Evolutionary conservation across 2,113 vertebrate genomes (phyloP), one percentile per base, ranked within the genome.

Genomic region (Melanerpes aurifrons): DNA sequence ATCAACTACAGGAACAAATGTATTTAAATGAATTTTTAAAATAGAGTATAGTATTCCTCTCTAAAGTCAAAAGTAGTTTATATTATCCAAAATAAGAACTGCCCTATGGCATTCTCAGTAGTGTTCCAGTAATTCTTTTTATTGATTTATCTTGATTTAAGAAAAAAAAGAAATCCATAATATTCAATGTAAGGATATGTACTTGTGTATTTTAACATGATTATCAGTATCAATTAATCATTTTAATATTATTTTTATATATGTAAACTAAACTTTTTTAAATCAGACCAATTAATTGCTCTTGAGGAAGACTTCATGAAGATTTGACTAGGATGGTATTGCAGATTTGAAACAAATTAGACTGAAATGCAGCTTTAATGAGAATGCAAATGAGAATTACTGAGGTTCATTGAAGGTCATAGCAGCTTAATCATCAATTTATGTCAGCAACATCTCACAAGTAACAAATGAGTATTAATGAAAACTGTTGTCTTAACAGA

Each of bases 401-500:
- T 89, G 40, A 90, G 95, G 96, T 93, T 96, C 96, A 64, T 18
- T 88, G 96, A 95, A 97, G 96, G 96, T 96, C 97, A 94, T 5
- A 69, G 94, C 26, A 63, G 87, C 86, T 97, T 96, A 92, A 95
- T 97, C 93, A 86, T 93, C 92, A 81, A 90, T 91, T 97, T 95
- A 93, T 96, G 94, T 89, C 31, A 94, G 95, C 95, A 95, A 81
- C 85, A 97, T 96, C 76, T 95, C 94, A 93, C 89, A 94, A 94
- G 93, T 91, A 93, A 89, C 93, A 97, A 96, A 94, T 93, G 96
- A 95, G 81, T 96, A 95, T 97, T 97, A 90, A 95, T 90, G 92
- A 95, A 96, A 96, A 94, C 80, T 96, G 91, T 97, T 97, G 94
- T 97, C 90, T 95, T 97, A 96, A 93, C 92, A 92, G 96, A 97